Evolutionary conservation across 37 sponge, comb jelly and placozoan genomes (phyloP), one percentile per base, ranked within the genome.

Genomic region (Haliclona indistincta): DNA sequence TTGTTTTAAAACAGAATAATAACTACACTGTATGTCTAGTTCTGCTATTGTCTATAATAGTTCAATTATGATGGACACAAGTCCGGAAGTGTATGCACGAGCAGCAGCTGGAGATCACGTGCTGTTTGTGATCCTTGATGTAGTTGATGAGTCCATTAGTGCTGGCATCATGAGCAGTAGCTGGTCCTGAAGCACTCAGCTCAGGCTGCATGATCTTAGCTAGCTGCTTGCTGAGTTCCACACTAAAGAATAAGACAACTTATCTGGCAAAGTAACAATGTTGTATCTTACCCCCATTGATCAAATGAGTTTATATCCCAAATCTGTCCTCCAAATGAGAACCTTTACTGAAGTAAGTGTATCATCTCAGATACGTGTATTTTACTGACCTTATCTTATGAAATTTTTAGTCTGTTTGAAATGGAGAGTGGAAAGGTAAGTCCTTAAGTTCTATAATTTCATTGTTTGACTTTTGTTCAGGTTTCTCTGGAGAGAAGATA

Each of bases 301-400:
- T 97, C 98, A 73, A 88, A 97, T 22, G 95, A 94, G 67, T 97
- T 97, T 78, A 97, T 91, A 63, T 97, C 88, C 98, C 98, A 97
- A 25, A 97, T 88, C n/a, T n/a, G n/a, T n/a, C n/a, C n/a, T n/a
- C n/a, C 86, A 95, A 54, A 95, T 98, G 99, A 81, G 73, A 43
- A 78, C 19, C 13, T 98, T 98, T 73, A 86, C 84, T 43, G 88
- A 95, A 73, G 87, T 91, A 72, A 51, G 39, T 29, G 13, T 29
- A 17, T 41, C 15, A 54, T 25, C 49, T n/a, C n/a, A n/a, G n/a
- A n/a, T n/a, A n/a, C n/a, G n/a, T n/a, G n/a, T n/a, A n/a, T n/a
- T n/a, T n/a, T n/a, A n/a, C n/a, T n/a, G n/a, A n/a, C n/a, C n/a
- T n/a, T n/a, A n/a, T n/a, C n/a, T n/a, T n/a, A n/a, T n/a, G n/a